Percentiles rank a stretch among this genome's conserved stretches.
Conservation (phyloP, 2,888 invertebrate genomes). For the Catocala sponsa region DNA sequence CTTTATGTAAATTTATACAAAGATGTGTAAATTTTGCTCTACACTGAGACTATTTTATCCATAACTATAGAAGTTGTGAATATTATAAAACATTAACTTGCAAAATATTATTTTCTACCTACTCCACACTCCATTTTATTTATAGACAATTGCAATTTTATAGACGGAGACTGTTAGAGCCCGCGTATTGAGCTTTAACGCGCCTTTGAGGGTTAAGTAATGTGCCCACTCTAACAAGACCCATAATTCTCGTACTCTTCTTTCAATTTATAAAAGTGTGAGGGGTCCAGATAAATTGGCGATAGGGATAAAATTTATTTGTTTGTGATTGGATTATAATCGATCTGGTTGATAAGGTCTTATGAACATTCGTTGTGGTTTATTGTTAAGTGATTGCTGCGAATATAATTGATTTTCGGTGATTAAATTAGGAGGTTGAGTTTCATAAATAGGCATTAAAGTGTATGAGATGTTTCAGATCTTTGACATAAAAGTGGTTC, state of each 20-base stretch:
- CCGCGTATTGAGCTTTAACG: slow-evolving; percentile 81
- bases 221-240: slow-evolving; percentile 66
- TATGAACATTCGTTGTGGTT: slow-evolving; percentile 56
- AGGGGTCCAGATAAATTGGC: slow-evolving; percentile 57
- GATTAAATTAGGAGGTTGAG: background rate
- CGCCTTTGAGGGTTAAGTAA: slow-evolving; percentile 82
- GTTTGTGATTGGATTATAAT: slow-evolving; percentile 81
- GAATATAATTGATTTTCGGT: slow-evolving; percentile 35
- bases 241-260: slow-evolving; percentile 29
- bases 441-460: background rate
- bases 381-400: slow-evolving; percentile 61
- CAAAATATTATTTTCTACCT: slow-evolving; percentile 28
- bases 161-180: slow-evolving; percentile 63
- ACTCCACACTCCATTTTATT: slow-evolving; percentile 29
- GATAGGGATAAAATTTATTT: slow-evolving; percentile 74
- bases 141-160: slow-evolving; percentile 42
- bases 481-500: background rate
- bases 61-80: no score
- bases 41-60: no score
- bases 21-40: no score
- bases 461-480: background rate
- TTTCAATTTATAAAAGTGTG: slow-evolving; percentile 56
- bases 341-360: slow-evolving; percentile 75
- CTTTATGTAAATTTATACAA: no score
- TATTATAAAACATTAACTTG: background rate